These are phyloP conservation scores for Octopus bimaculoides DNA, from an alignment of 1,140 invertebrate species.

Conservation along the genomic window DNA sequence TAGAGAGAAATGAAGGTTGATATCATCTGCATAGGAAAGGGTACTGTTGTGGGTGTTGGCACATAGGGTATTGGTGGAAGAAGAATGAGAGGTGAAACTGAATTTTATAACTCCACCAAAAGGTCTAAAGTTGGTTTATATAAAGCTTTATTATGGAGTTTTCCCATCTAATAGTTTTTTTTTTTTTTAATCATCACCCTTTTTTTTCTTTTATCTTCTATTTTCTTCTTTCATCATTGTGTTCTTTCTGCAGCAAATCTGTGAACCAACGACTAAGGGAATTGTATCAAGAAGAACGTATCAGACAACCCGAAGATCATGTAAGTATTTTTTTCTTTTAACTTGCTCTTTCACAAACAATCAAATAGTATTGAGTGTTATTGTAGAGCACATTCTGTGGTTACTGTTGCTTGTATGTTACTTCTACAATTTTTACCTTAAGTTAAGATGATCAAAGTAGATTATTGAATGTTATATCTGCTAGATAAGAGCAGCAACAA, in stretches of 20 bases:
- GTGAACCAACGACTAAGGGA: slow-evolving; percentile 51
- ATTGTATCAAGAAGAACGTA: slow-evolving; percentile 52
- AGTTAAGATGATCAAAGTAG: background rate
- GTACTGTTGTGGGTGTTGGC: too few relatives aligned
- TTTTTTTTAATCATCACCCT: background rate
- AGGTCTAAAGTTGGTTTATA: too few relatives aligned
- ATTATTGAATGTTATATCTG: background rate
- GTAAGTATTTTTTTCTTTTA: slow-evolving; percentile 26
- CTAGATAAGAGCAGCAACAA: background rate
- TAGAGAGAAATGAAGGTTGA: too few relatives aligned
- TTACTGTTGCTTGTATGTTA: background rate
- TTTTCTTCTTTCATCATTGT: slow-evolving; percentile 11
- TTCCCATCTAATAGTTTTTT: background rate
- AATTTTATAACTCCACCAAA: too few relatives aligned
- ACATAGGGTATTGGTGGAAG: too few relatives aligned
- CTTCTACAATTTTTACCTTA: background rate
- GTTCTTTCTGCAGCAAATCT: slow-evolving; percentile 41
- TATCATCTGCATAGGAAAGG: too few relatives aligned
- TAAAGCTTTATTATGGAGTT: too few relatives aligned
- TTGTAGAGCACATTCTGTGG: background rate
- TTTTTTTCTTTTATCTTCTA: background rate
- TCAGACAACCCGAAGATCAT: slow-evolving; percentile 42
- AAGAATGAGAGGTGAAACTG: too few relatives aligned
- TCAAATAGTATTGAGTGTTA: background rate
- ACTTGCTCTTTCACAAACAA: background rate